Base-by-base conservation (phyloP, 2,797 vertebrate species). In the Linurgus olivaceus region DNA sequence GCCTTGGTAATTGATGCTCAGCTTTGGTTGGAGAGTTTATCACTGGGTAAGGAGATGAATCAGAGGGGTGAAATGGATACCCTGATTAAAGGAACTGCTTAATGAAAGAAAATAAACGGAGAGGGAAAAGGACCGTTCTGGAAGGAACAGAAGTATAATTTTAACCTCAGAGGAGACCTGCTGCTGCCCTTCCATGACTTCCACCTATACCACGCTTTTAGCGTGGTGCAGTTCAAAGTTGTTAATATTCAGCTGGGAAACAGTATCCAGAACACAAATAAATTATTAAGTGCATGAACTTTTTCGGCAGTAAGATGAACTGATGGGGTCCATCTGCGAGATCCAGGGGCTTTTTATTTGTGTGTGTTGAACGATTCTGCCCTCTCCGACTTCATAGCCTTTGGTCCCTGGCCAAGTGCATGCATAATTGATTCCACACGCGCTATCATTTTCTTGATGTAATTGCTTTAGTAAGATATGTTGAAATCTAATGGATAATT, bases 281-380 rank as follows among this genome's bases (percentile, higher is more conserved):
- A 99, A 99, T 99, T 99, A 99, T 99, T 99, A 99, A 99, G 99
- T 97, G 98, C 98, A 98, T 99, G 99, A 99, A 99, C 99, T 99
- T 99, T 99, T 99, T 99, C 98, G 98, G 98, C 98, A 99, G 99
- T 99, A 99, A 99, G 99, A 99, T 99, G 99, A 99, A 99, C 99
- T 99, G 99, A 99, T 99, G 98, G 98, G 98, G 98, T 99, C 99
- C 98, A 99, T 99, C 99, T 99, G 98, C 97, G 98, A 99, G 98
- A 98, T 98, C 98, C 98, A 98, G 98, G 98, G 98, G 98, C 98
- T 99, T 97, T 95, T 98, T 98, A 98, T 98, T 98, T 98, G 98
- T 98, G 98, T 98, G 97, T 98, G 97, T 97, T 94, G 97, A 98
- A 97, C 93, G 97, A 97, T 98, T 98, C 98, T 98, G 98, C 98